phyloP scores from a whole-genome alignment of 1,140 invertebrate genomes.

The Tetragnatha versicolor region DNA sequence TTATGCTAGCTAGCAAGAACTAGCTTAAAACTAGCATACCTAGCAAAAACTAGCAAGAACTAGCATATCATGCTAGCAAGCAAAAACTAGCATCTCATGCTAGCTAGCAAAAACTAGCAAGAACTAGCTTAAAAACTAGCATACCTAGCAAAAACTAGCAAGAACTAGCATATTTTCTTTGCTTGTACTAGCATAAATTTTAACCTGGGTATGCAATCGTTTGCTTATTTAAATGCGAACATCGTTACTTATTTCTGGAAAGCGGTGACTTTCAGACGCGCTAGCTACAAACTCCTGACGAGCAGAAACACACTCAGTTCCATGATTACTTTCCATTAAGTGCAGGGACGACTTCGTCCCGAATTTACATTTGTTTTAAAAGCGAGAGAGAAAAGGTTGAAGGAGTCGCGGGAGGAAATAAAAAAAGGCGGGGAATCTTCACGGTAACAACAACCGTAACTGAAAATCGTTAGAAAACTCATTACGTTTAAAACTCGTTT shows the following conservation, averaged over 20 bases:
- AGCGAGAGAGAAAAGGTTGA: not conserved
- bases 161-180: too few species aligned
- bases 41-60: too few species aligned
- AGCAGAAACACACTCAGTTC: not conserved
- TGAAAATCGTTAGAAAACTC: slow-evolving; percentile 54
- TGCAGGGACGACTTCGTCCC: slow-evolving; percentile 2
- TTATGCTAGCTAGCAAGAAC: too few species aligned
- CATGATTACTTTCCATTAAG: slow-evolving; percentile 49
- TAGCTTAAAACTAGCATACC: too few species aligned
- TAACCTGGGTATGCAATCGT: too few species aligned
- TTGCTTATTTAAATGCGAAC: slow-evolving; percentile 28
- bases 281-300: slow-evolving; percentile 9
- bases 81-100: too few species aligned
- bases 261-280: too few species aligned
- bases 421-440: not conserved
- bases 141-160: too few species aligned
- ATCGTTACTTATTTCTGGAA: slow-evolving; percentile 8
- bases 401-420: not conserved
- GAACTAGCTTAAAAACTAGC: too few species aligned
- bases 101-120: too few species aligned
- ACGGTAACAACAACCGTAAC: slow-evolving; percentile 29
- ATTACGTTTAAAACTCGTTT: slow-evolving; percentile 54
- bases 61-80: too few species aligned
- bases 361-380: slow-evolving; percentile 50
- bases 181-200: too few species aligned